These are phyloP conservation scores for Gibbula magus DNA, from an alignment of 2,888 invertebrate genomes.

Conservation along the genomic window DNA sequence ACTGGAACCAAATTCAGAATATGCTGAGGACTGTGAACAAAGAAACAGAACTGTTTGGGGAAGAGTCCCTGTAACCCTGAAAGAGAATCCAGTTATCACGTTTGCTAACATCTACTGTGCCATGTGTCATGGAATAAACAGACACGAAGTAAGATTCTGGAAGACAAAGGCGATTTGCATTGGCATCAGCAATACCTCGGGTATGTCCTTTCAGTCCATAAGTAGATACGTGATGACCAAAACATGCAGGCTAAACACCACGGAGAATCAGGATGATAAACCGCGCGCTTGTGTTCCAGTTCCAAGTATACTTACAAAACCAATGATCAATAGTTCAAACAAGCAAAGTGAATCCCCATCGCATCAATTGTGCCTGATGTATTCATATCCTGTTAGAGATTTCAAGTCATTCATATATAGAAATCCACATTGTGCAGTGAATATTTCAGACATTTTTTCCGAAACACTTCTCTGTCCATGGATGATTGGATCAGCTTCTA, in stretches of 20 bases:
- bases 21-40: no score
- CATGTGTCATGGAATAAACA: constrained; percentile 16
- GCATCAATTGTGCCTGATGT: background rate
- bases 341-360: background rate
- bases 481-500: no score
- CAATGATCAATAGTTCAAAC: no score
- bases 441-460: no score
- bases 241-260: background rate
- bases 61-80: background rate
- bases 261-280: background rate
- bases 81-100: constrained; percentile 17
- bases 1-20: no score
- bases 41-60: no score
- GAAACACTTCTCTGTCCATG: no score
- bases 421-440: background rate
- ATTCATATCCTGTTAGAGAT: background rate
- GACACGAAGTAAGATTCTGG: background rate
- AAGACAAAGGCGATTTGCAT: background rate
- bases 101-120: constrained; percentile 29
- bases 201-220: background rate
- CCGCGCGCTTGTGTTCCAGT: background rate
- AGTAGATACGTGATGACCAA: background rate
- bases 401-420: background rate
- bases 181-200: background rate
- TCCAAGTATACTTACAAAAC: no score